Base-by-base conservation (phyloP, 2,888 invertebrate species). In the Drosophila fulvimacula region DNA sequence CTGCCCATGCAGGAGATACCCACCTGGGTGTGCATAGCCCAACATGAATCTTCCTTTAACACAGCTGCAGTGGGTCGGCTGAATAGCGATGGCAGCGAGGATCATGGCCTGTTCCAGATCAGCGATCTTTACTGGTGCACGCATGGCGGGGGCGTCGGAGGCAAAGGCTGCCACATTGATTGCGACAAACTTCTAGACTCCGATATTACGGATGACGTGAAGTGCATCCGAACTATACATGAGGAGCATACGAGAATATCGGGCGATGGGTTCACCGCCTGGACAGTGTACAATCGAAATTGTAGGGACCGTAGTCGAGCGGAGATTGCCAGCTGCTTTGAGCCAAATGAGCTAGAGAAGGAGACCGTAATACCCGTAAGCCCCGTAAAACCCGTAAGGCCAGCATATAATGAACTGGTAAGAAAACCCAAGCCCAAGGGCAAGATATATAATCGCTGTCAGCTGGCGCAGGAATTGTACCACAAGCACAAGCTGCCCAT, bases 41-140 rank as follows among this genome's bases (percentile, higher is more conserved):
- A 94, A 81, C 94, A 95, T 91, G 96, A 96, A 90, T 95, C 95
- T 1, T 93, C 94, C n/a, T 95, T 94, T 87, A 94, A 96, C 84
- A 95, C 96, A 5, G 93, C 94, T 0, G 95, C 95, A 0, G 92
- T 93, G 36, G 94, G 94, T 0, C 91, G 90, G 69, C 65, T 90
- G 0, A 90, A 90, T 52, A 36, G 87, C 0, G 90, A 90, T 69
- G 81, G 90, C 72, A 95, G 95, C 77, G 94, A 94, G 7, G 96
- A 96, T 91, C 95, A 96, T 88, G 96, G 96, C 3, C 88, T 95
- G 19, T 94, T 96, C 84, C 96, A 96, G 92, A 95, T 96, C 76
- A 95, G 95, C 88, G 94, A 95, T 90, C 91, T 94, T 38, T 95
- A 93, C 89, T 96, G 96, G 95, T 96, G 95, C 88, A 92, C 92